These are phyloP conservation scores for Paratrypauchen microcephalus DNA, from an alignment of 2,797 vertebrate species.

Conservation along the genomic window DNA sequence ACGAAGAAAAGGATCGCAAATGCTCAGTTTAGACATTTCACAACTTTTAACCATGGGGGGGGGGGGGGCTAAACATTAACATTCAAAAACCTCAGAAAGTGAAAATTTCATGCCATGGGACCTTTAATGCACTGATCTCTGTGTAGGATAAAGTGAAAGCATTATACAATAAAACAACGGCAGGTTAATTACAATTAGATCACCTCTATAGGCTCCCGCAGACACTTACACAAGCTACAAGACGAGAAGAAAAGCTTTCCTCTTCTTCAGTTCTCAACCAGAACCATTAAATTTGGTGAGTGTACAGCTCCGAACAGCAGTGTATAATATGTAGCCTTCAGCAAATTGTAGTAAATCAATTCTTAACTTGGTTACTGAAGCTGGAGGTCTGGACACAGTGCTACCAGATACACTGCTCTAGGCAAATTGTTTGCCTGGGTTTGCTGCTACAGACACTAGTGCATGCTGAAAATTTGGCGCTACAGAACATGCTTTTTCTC, in stretches of 20 bases:
- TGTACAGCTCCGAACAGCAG: constrained; percentile 18
- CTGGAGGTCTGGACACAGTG: constrained; percentile 46
- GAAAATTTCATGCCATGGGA: no score
- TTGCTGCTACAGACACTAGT: constrained; percentile 2
- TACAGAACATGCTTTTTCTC: constrained; percentile 7
- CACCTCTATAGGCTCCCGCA: constrained; percentile 14
- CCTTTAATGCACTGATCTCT: not conserved
- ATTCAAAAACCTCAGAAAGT: no score
- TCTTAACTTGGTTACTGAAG: constrained; percentile 58
- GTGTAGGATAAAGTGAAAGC: constrained; percentile 8
- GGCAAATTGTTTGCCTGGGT: constrained; percentile 16
- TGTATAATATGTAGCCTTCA: constrained; percentile 42
- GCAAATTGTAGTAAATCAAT: constrained; percentile 49
- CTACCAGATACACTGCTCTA: constrained; percentile 29
- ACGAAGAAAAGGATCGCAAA: no score
- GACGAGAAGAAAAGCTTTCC: constrained; percentile 10
- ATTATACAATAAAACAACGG: not conserved
- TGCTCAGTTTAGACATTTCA: no score
- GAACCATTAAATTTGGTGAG: constrained; percentile 34
- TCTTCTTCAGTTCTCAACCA: constrained; percentile 17
- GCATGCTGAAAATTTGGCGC: not conserved
- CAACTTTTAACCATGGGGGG: no score
- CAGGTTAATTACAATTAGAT: constrained; percentile 42
- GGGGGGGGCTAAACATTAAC: no score
- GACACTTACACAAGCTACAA: constrained; percentile 35